phyloP scores from a whole-genome alignment of 2,797 vertebrate species.

The Phrynocephalus guinanensis region DNA sequence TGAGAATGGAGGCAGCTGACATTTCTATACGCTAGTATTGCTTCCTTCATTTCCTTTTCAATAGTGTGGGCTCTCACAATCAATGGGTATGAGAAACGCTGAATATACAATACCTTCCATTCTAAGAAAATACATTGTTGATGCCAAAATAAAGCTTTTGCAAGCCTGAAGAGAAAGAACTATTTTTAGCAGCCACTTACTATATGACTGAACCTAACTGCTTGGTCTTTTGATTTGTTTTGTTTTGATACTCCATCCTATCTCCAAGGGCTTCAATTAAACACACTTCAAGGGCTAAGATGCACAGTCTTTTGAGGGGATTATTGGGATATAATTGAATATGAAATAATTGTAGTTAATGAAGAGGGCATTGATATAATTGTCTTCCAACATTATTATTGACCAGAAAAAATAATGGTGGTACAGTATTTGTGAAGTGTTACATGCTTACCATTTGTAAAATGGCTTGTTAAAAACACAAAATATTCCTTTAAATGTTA shows the following conservation, averaged over 20 bases:
- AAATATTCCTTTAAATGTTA: neutral
- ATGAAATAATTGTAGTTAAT: neutral
- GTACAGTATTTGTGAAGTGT: neutral
- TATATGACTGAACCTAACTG: neutral
- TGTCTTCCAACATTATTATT: neutral
- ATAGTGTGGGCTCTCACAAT: constrained; percentile 28
- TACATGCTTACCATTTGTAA: neutral
- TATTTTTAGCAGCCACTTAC: neutral
- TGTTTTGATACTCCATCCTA: neutral
- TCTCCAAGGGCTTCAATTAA: neutral
- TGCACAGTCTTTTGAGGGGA: neutral
- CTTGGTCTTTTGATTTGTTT: neutral
- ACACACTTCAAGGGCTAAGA: neutral
- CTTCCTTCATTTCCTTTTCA: constrained; percentile 30
- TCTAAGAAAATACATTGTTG: constrained; percentile 26
- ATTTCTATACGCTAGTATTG: constrained; percentile 22
- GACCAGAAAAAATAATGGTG: no score
- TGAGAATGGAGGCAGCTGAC: constrained; percentile 11
- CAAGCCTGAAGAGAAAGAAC: neutral
- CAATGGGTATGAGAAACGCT: neutral
- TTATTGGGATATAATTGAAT: neutral
- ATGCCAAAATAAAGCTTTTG: neutral
- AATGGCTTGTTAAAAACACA: neutral
- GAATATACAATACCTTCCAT: neutral
- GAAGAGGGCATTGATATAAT: neutral